These are phyloP conservation scores for Crioceris asparagi DNA, from an alignment of 2,888 invertebrate genomes.

Conservation along the genomic window DNA sequence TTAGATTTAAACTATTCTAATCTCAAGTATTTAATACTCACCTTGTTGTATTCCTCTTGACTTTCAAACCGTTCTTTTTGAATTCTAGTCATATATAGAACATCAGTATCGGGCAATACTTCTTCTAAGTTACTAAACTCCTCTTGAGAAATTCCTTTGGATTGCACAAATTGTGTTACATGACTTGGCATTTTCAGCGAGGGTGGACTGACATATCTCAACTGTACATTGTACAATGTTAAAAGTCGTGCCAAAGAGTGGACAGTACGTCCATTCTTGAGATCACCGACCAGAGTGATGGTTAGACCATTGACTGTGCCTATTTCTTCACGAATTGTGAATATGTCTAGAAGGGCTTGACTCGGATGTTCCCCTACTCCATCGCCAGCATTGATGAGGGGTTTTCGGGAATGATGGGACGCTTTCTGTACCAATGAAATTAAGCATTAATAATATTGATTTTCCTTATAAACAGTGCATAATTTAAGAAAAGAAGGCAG, in stretches of 20 bases:
- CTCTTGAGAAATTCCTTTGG: slow-evolving; percentile 70
- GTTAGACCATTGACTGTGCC: slow-evolving; percentile 96
- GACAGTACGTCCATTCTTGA: slow-evolving; percentile 96
- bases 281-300: slow-evolving; percentile 96
- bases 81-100: slow-evolving; percentile 96
- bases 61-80: slow-evolving; percentile 85
- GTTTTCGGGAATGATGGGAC: slow-evolving; percentile 72
- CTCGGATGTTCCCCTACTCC: slow-evolving; percentile 96
- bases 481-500: too few relatives aligned
- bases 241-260: slow-evolving; percentile 91
- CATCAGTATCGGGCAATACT: slow-evolving; percentile 87
- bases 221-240: slow-evolving; percentile 85
- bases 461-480: too few relatives aligned
- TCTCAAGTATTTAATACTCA: slow-evolving; percentile 34
- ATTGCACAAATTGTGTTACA: slow-evolving; percentile 65
- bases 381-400: slow-evolving; percentile 96
- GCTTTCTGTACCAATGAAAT: slow-evolving; percentile 52
- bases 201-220: slow-evolving; percentile 69
- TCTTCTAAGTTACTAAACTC: slow-evolving; percentile 66
- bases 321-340: slow-evolving; percentile 97
- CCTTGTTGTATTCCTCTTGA: slow-evolving; percentile 77
- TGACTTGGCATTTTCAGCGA: slow-evolving; percentile 86
- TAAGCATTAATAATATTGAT: too few relatives aligned
- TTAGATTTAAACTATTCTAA: background rate
- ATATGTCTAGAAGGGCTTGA: slow-evolving; percentile 93